These are phyloP conservation scores for Tamandua tetradactyla DNA, from an alignment of 2,797 vertebrate species.

Conservation along the genomic window DNA sequence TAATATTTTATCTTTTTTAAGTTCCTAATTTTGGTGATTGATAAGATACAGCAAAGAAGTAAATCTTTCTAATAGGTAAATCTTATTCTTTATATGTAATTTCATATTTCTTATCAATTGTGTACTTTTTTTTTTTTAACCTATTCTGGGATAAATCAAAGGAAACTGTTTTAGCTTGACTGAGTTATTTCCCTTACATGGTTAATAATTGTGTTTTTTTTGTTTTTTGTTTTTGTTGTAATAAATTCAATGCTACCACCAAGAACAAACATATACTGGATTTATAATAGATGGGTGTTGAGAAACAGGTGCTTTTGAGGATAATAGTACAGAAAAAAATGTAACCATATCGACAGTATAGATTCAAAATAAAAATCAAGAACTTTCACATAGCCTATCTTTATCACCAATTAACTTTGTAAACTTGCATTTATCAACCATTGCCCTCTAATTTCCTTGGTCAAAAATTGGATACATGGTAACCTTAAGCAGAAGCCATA, in stretches of 20 bases:
- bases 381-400: neutral
- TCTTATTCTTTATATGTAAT: too few relatives aligned
- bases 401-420: neutral
- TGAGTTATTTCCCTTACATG: neutral
- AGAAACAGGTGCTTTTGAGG: neutral
- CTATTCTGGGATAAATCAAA: constrained; percentile 20
- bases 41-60: neutral
- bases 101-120: too few relatives aligned
- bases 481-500: neutral
- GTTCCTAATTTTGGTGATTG: neutral
- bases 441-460: neutral
- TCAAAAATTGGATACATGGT: neutral
- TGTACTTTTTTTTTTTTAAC: neutral
- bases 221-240: neutral
- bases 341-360: neutral
- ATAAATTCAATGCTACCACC: neutral
- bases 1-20: neutral
- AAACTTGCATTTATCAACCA: neutral
- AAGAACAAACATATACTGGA: neutral
- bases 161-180: neutral
- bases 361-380: constrained; percentile 25
- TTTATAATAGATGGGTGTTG: neutral
- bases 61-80: neutral
- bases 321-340: neutral
- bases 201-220: neutral